Evolutionary conservation across 2,113 vertebrate genomes (phyloP).

Genomic region (Microcebus jonahi): DNA sequence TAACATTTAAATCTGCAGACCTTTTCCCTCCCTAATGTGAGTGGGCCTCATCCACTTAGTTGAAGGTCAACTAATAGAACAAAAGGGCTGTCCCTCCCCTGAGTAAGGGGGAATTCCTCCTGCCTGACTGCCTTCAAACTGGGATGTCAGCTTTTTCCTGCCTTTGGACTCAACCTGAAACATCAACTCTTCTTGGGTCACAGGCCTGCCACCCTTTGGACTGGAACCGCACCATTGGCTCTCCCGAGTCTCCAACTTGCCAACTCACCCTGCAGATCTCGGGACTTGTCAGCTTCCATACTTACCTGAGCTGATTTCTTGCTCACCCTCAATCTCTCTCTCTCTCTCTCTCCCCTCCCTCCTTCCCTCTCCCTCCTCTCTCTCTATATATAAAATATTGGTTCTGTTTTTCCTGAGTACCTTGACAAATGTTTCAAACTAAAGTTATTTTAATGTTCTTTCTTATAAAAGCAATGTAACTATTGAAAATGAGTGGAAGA

Average conservation of each 20-base stretch:
- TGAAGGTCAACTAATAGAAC: not conserved
- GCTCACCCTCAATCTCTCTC: not conserved
- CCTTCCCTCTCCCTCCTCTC: not conserved
- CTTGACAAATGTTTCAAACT: not conserved
- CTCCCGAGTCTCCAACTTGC: not conserved
- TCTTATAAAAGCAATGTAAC: not conserved
- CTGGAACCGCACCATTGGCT: not conserved
- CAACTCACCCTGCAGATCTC: too few relatives aligned
- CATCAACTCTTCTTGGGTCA: not conserved
- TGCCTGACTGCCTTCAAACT: not conserved
- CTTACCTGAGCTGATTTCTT: not conserved
- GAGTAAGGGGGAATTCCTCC: not conserved
- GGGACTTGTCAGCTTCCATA: not conserved
- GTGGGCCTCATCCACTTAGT: not conserved
- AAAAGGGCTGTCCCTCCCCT: not conserved
- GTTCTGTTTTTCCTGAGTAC: not conserved
- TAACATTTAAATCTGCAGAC: not conserved
- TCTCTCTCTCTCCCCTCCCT: not conserved
- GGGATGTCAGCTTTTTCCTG: not conserved
- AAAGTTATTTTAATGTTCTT: not conserved
- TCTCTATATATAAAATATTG: too few relatives aligned
- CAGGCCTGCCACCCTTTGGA: not conserved
- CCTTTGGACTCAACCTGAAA: not conserved
- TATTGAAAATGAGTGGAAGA: not conserved
- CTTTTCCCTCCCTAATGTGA: not conserved